Evolutionary conservation across 1,140 invertebrate species (phyloP).

Genomic region (Drosophila jambulina): DNA sequence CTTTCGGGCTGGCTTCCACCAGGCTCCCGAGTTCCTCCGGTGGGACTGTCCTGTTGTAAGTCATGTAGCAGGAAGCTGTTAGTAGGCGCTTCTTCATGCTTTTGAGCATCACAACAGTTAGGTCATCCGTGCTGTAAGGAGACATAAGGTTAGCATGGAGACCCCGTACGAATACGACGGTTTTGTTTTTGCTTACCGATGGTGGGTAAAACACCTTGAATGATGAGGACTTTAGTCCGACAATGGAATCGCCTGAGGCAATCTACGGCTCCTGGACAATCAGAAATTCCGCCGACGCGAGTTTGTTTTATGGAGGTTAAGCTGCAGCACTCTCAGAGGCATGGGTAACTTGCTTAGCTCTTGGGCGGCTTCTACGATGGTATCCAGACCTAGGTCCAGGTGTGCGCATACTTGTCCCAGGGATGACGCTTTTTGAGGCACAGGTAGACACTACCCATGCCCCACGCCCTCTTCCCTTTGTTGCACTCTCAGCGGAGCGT

Average conservation of each 20-base stretch:
- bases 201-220: background rate
- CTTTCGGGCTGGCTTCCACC: no score
- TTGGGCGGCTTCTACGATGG: no score
- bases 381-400: background rate
- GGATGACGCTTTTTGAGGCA: background rate
- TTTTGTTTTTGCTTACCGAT: background rate
- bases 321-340: background rate
- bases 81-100: no score
- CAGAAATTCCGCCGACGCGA: background rate
- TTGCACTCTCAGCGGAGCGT: background rate
- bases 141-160: background rate
- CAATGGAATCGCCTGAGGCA: background rate
- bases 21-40: no score
- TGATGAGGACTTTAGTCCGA: background rate
- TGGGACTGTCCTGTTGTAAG: no score
- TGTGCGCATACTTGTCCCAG: background rate
- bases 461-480: background rate
- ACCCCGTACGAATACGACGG: background rate
- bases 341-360: background rate
- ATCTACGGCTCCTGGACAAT: background rate
- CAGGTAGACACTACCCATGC: background rate
- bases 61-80: no score
- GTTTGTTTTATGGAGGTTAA: background rate
- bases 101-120: no score
- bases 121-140: background rate